These are phyloP conservation scores for Macrophya annulata DNA, from an alignment of 2,888 invertebrate genomes.

Conservation along the genomic window DNA sequence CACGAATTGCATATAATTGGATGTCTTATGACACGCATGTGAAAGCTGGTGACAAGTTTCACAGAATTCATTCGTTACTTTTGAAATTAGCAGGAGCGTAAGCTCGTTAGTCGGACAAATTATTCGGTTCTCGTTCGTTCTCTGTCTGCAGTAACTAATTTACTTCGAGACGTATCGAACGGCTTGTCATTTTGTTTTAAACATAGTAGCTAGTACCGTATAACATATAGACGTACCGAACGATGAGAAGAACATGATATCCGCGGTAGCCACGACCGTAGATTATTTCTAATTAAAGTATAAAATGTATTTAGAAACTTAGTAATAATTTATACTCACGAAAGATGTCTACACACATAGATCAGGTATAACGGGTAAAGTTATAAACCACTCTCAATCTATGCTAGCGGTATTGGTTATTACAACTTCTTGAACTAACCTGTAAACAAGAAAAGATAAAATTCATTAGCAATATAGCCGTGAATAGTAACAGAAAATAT, in stretches of 20 bases:
- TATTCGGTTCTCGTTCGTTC: constrained; percentile 39
- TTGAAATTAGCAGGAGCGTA: constrained; percentile 44
- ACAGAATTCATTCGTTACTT: constrained; percentile 54
- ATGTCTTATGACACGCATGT: not conserved
- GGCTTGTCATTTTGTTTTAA: constrained; percentile 40
- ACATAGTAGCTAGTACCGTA: not conserved
- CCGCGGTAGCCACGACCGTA: not conserved
- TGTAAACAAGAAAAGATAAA: constrained; percentile 27
- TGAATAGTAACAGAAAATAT: not conserved
- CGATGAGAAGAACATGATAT: not conserved
- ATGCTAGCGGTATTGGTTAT: not conserved
- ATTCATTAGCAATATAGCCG: constrained; percentile 18
- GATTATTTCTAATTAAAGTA: constrained; percentile 40
- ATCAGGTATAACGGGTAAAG: not conserved
- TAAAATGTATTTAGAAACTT: constrained; percentile 31
- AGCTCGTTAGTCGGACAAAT: constrained; percentile 54
- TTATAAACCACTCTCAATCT: not conserved
- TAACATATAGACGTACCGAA: not conserved
- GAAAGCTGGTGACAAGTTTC: constrained; percentile 40
- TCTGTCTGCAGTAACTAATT: constrained; percentile 23
- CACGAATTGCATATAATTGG: not conserved
- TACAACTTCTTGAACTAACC: constrained; percentile 18
- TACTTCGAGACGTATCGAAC: constrained; percentile 6
- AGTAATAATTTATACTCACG: constrained; percentile 4
- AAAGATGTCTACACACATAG: not conserved